phyloP scores from a whole-genome alignment of 2,888 invertebrate genomes.

The Drosophila peninsularis region DNA sequence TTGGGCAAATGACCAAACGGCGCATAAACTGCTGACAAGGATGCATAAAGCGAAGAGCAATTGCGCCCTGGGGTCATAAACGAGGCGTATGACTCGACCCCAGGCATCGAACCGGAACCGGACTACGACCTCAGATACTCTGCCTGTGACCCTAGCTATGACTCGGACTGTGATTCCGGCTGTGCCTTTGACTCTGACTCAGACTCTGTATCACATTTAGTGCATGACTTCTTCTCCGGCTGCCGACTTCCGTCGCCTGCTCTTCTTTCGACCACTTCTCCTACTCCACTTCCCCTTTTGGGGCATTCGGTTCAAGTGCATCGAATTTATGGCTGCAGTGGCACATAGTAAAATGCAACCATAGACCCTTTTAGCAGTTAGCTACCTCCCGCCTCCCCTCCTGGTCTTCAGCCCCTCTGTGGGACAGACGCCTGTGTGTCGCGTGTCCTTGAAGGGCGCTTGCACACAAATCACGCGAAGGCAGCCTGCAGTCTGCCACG shows the following conservation, averaged over 20 bases:
- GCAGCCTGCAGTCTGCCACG: constrained; percentile 14
- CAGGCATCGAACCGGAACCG: background rate
- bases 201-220: background rate
- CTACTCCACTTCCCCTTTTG: background rate
- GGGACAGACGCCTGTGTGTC: constrained; percentile 11
- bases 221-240: background rate
- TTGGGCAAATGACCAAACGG: constrained; percentile 48
- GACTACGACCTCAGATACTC: background rate
- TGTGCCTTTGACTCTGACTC: background rate
- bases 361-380: constrained; percentile 1
- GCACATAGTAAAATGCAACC: constrained; percentile 3
- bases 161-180: too few species aligned
- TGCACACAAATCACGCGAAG: constrained; percentile 39
- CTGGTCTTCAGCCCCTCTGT: background rate
- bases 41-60: constrained; percentile 31
- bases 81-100: constrained; percentile 15
- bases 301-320: constrained; percentile 44
- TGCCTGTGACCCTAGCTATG: background rate
- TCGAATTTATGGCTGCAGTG: constrained; percentile 43
- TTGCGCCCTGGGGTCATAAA: constrained; percentile 39
- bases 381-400: background rate
- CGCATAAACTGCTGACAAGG: constrained; percentile 65
- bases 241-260: background rate
- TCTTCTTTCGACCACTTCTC: too few species aligned
- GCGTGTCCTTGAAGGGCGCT: constrained; percentile 20